Conservation (phyloP, 2,113 vertebrate genomes). For the Halichoerus grypus region DNA sequence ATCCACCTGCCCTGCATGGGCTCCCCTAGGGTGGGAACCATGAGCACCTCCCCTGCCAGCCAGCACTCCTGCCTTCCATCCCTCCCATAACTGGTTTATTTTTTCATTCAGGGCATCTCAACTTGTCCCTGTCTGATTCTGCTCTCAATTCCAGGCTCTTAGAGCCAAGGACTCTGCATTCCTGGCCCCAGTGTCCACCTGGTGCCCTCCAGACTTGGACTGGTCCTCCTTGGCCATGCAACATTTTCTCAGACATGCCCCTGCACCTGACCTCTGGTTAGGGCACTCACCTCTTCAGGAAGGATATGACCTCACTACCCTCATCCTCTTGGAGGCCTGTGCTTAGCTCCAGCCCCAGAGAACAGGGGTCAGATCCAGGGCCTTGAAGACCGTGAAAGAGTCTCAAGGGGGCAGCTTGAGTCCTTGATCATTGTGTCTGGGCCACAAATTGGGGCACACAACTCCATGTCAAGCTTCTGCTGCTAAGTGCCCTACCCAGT, state of each 20-base stretch:
- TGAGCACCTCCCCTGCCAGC: rapidly evolving
- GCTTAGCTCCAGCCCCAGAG: background rate
- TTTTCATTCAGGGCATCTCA: background rate
- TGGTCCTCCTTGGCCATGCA: no score
- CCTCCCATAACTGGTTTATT: background rate
- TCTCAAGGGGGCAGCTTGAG: no score
- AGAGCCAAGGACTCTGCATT: background rate
- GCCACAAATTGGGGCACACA: no score
- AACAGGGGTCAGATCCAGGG: background rate
- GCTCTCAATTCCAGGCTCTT: background rate
- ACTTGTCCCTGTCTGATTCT: background rate
- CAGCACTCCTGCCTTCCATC: no score
- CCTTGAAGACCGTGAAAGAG: background rate
- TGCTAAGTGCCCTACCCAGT: rapidly evolving
- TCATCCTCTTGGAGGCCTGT: rapidly evolving
- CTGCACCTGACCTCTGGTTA: rapidly evolving
- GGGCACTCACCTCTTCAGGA: background rate
- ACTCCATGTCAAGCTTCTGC: rapidly evolving
- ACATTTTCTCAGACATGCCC: background rate
- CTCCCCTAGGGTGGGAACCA: rapidly evolving
- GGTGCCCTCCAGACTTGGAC: rapidly evolving
- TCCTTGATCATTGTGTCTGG: rapidly evolving
- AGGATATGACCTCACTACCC: background rate
- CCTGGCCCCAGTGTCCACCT: background rate
- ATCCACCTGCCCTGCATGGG: rapidly evolving